These are phyloP conservation scores for Parasteatoda tepidariorum DNA, from an alignment of 1,140 invertebrate genomes.

Conservation along the genomic window DNA sequence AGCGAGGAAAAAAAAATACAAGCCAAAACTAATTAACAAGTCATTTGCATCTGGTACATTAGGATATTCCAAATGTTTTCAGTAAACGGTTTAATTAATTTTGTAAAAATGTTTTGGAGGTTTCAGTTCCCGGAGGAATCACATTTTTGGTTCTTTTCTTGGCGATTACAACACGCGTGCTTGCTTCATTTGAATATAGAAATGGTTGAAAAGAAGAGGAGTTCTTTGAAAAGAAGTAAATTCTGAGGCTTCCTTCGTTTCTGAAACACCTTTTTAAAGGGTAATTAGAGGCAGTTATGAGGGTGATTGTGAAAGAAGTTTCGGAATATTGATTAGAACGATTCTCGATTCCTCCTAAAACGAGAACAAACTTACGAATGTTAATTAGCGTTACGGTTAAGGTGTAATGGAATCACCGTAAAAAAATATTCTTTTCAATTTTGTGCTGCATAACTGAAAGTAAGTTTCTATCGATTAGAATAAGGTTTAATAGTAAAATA, in stretches of 20 bases:
- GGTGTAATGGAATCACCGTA: no score
- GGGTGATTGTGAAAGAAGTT: background rate
- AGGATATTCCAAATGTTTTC: background rate
- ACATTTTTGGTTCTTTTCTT: background rate
- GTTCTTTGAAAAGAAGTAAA: no score
- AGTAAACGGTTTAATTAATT: background rate
- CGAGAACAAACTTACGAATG: no score
- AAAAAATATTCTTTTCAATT: no score
- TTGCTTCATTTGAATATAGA: background rate
- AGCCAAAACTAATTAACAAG: background rate
- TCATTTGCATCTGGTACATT: background rate
- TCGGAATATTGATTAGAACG: no score
- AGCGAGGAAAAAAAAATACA: background rate
- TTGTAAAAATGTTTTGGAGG: constrained; percentile 20
- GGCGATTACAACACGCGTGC: background rate
- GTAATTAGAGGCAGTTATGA: background rate
- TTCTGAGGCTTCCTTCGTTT: no score
- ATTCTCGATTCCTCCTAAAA: no score
- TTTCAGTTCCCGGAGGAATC: background rate
- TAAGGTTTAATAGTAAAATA: no score
- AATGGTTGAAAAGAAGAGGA: background rate
- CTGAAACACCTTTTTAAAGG: background rate
- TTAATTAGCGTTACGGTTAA: no score
- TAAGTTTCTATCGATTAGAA: no score
- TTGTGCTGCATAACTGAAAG: no score